phyloP scores from a whole-genome alignment of 2,113 vertebrate species.

The Rhombomys opimus region DNA sequence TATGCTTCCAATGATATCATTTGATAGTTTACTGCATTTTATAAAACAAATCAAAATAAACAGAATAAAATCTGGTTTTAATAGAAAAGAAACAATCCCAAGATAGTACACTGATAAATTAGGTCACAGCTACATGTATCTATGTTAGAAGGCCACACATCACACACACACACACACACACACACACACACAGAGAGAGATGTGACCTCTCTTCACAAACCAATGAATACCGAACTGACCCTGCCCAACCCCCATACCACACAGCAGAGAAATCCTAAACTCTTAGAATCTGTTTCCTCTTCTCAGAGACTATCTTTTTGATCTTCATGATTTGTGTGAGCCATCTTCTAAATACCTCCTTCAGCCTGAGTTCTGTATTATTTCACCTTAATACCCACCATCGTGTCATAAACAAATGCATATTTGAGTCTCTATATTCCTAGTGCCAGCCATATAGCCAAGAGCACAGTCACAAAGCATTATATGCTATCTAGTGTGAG shows the following conservation, averaged over 20 bases:
- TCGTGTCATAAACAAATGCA: not conserved
- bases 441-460: not conserved
- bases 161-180: not conserved
- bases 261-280: not conserved
- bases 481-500: not conserved
- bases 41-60: constrained; percentile 9
- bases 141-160: not conserved
- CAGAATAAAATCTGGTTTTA: not conserved
- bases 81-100: not conserved
- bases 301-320: not conserved
- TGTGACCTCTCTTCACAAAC: not conserved
- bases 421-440: not conserved
- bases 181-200: not conserved
- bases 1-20: constrained; percentile 4
- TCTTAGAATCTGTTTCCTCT: not conserved
- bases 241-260: not conserved
- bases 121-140: constrained; percentile 5
- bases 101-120: not conserved
- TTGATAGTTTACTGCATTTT: constrained; percentile 38
- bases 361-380: not conserved
- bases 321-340: constrained; percentile 30
- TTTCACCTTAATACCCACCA: not conserved
- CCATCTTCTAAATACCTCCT: not conserved
- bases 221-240: not conserved
- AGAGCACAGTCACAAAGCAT: not conserved